Evolutionary conservation across 53 echinoderm and acorn worm genomes (phyloP).

Genomic region (Temnopleurus reevesii): DNA sequence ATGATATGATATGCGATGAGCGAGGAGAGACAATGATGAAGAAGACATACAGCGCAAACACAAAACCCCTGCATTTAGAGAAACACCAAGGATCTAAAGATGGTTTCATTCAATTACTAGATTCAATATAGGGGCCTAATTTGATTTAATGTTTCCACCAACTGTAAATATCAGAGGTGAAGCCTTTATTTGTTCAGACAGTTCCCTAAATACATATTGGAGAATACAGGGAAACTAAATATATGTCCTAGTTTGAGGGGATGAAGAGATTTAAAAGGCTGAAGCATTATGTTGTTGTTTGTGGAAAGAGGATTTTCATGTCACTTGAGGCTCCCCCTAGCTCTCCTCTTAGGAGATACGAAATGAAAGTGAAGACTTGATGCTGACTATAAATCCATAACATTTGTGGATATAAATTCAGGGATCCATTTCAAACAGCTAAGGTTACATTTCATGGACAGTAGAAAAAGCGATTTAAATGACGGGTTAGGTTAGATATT

Average conservation of each 20-base stretch:
- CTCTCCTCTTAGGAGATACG: background rate
- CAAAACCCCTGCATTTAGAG: background rate
- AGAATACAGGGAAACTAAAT: background rate
- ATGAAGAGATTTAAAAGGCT: background rate
- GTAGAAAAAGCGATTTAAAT: no score
- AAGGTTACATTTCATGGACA: no score
- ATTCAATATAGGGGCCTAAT: slow-evolving; percentile 28
- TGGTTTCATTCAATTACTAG: background rate
- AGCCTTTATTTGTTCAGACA: slow-evolving; percentile 35
- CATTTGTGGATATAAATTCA: no score
- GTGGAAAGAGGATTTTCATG: background rate
- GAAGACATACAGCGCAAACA: background rate
- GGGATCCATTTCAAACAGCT: no score
- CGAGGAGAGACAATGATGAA: background rate
- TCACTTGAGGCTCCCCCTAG: background rate
- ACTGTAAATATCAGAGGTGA: slow-evolving; percentile 46
- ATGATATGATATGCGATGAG: no score
- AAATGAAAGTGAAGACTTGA: background rate
- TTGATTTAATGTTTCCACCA: slow-evolving; percentile 48
- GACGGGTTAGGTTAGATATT: no score
- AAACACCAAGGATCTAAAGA: background rate
- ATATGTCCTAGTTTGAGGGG: background rate
- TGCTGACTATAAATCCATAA: no score
- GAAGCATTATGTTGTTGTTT: background rate
- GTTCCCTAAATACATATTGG: background rate